Base-by-base conservation (phyloP, 2,888 invertebrate genomes). In the Prenolepis imparis region DNA sequence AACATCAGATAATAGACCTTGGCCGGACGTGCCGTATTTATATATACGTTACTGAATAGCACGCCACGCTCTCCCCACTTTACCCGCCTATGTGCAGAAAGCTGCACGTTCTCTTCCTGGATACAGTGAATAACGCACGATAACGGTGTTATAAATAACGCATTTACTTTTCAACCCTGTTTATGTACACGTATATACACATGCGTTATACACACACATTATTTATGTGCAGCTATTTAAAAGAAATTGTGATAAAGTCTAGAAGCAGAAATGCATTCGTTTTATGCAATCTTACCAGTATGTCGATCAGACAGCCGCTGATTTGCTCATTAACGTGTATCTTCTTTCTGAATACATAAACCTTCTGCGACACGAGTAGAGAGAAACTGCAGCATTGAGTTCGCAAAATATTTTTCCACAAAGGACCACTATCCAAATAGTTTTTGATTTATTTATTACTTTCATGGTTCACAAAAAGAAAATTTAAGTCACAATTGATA, bases 221-320 rank as follows among this genome's bases (percentile, higher is more conserved):
- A 28, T 28, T 28, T 28, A 28, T 64, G 48, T 41, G 74, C n/a
- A 21, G 39, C 12, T 70, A 36, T 18, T 28, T 52, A 48, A n/a
- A 21, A 48, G 52, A 61, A 68, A 61, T 59, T 18, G n/a, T 36
- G 64, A 81, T 70, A 81, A 81, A 55, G 83, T 57, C 41, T 78
- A 21, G 6, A 78, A 78, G 78, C 86, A 80, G 86, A 86, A 83
- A 83, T 72, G 36, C 36, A 85, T 68, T 21, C 32, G 41, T 15
- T 15, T 75, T 24, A 3, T n/a, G 63, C 57, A 82, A 85, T 55
- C 87, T 87, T 87, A 87, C 87, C 87, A 77, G 85, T 87, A 85
- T 55, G 67, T 77, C 68, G 75, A 52, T 73, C 52, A 48, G 36
- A 78, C 44, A 55, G 57, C 67, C 15, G 48, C 24, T 77, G 39